These are phyloP conservation scores for Semicossyphus pulcher DNA, from an alignment of 2,113 vertebrate species.

Conservation along the genomic window DNA sequence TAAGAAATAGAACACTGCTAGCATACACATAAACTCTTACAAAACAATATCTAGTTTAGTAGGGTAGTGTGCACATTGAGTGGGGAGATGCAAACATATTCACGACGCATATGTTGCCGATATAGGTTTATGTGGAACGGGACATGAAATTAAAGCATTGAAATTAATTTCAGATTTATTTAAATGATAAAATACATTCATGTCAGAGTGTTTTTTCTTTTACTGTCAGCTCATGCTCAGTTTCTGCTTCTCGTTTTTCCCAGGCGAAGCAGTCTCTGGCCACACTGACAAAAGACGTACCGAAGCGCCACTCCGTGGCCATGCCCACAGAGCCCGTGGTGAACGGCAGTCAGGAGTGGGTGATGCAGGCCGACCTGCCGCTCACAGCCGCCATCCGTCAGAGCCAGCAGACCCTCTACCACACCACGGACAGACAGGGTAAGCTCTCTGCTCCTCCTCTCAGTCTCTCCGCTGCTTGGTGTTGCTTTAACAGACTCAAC, in stretches of 20 bases:
- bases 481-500: constrained; percentile 41
- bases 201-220: background rate
- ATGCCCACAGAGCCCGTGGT: constrained; percentile 94
- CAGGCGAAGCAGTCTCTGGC: constrained; percentile 98
- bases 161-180: too few relatives aligned
- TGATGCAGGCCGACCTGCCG: constrained; percentile 96
- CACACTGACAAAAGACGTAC: constrained; percentile 96
- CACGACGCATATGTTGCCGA: too few relatives aligned
- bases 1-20: too few relatives aligned
- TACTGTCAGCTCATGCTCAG: background rate
- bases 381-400: constrained; percentile 97
- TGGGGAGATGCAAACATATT: background rate
- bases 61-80: background rate
- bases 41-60: too few relatives aligned
- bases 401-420: constrained; percentile 97
- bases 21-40: too few relatives aligned
- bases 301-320: constrained; percentile 94
- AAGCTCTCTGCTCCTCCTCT: constrained; percentile 30
- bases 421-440: constrained; percentile 94
- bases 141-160: too few relatives aligned
- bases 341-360: constrained; percentile 99
- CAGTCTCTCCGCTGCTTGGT: constrained; percentile 30
- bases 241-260: background rate
- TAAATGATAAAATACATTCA: background rate
- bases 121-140: background rate